Percentiles rank a stretch among this genome's conserved stretches.
These are phyloP conservation scores for Acrocephalus kingi DNA, from an alignment of 2,113 vertebrate species.

Conservation along the genomic window DNA sequence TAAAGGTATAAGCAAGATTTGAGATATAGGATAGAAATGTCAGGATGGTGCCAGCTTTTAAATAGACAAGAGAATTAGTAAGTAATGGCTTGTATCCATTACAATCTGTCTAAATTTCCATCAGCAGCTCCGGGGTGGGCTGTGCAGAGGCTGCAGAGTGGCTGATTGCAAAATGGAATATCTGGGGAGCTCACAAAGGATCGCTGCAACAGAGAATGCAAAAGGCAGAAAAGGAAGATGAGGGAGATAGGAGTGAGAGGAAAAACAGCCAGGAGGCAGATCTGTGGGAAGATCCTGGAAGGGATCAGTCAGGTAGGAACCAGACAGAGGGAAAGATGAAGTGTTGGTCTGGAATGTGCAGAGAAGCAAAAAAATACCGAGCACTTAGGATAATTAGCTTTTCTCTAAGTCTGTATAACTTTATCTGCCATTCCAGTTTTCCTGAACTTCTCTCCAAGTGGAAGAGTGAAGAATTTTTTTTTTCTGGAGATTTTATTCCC, in stretches of 20 bases:
- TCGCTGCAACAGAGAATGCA: not conserved
- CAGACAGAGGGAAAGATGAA: slow-evolving; percentile 40
- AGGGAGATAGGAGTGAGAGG: slow-evolving; percentile 7
- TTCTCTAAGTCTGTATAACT: not conserved
- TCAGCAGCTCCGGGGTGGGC: slow-evolving; percentile 56
- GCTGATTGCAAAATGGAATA: slow-evolving; percentile 4
- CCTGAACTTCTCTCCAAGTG: not conserved
- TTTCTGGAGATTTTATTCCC: not conserved
- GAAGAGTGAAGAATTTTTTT: not conserved
- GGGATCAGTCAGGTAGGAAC: slow-evolving; percentile 37
- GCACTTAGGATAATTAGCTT: slow-evolving; percentile 5
- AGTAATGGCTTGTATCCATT: not conserved
- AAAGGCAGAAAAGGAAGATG: slow-evolving; percentile 11
- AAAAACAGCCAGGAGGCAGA: slow-evolving; percentile 17
- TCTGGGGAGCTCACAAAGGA: not conserved
- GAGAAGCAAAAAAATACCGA: not conserved
- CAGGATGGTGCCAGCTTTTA: not conserved
- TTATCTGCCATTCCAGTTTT: not conserved
- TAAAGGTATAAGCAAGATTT: not conserved
- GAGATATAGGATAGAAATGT: not conserved
- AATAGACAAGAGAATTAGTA: slow-evolving; percentile 20
- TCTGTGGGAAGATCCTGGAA: slow-evolving; percentile 37
- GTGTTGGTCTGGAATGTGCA: slow-evolving; percentile 41
- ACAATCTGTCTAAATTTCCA: slow-evolving; percentile 15
- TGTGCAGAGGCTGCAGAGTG: not conserved